A percentile compares a stretch with the other conserved stretches of the same genome.
These are phyloP conservation scores for Holothuria leucospilota DNA, from an alignment of 53 echinoderm and acorn worm species.

Conservation along the genomic window DNA sequence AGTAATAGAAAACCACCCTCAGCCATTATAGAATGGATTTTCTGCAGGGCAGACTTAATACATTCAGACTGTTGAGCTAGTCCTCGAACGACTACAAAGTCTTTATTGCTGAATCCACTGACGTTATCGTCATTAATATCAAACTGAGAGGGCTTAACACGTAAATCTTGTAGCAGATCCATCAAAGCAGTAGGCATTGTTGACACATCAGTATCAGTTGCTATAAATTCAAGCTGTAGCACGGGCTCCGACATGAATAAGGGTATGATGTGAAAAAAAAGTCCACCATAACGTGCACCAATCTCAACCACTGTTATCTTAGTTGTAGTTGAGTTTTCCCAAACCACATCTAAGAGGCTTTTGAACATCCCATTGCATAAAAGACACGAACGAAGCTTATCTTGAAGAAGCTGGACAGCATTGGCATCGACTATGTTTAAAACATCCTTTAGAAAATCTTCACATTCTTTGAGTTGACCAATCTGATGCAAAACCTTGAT, in stretches of 20 bases:
- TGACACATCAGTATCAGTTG: neutral
- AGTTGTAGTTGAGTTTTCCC: neutral
- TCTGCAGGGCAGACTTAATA: neutral
- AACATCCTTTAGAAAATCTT: neutral
- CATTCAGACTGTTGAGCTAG: neutral
- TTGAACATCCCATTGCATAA: slow-evolving; percentile 47
- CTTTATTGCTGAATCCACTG: slow-evolving; percentile 46
- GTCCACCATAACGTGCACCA: neutral
- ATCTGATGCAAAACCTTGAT: slow-evolving; percentile 52
- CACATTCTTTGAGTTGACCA: slow-evolving; percentile 36
- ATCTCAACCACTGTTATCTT: neutral
- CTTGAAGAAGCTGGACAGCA: neutral
- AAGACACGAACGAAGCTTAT: slow-evolving; percentile 64
- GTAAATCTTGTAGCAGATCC: neutral
- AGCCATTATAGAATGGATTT: neutral
- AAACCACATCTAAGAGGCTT: neutral
- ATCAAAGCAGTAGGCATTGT: neutral
- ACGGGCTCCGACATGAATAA: neutral
- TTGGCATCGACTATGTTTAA: slow-evolving; percentile 13
- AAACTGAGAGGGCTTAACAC: neutral
- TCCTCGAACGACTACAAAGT: neutral
- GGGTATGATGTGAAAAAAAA: neutral
- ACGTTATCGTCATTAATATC: neutral
- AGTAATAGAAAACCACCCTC: neutral
- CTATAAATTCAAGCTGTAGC: neutral